A percentile compares a stretch with the other conserved stretches of the same genome.
phyloP scores from a whole-genome alignment of 2,888 invertebrate genomes.

The Agrochola lychnidis region DNA sequence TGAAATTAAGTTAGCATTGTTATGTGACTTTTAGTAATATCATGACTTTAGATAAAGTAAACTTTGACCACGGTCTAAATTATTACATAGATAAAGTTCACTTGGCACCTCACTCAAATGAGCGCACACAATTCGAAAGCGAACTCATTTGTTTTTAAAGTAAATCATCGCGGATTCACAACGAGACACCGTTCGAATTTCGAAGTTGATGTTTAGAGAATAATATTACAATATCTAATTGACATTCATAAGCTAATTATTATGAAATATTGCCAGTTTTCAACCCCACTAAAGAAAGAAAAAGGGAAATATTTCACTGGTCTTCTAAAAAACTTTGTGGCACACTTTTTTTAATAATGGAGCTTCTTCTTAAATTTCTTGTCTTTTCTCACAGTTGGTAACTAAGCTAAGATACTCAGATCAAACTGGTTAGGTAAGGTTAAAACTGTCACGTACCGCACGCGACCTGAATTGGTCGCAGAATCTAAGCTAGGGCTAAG shows the following conservation, averaged over 20 bases:
- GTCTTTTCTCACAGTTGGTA: too few relatives aligned
- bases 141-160: background rate
- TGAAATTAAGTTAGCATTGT: background rate
- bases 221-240: too few relatives aligned
- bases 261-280: slow-evolving; percentile 1
- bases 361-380: too few relatives aligned
- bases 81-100: background rate
- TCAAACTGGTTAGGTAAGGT: too few relatives aligned
- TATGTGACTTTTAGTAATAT: background rate
- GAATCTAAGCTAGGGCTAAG: too few relatives aligned
- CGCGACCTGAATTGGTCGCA: too few relatives aligned
- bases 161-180: background rate
- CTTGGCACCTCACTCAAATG: slow-evolving; percentile 9
- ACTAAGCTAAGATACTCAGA: too few relatives aligned
- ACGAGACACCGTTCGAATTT: background rate
- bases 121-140: background rate
- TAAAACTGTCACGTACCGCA: too few relatives aligned
- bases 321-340: background rate
- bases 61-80: background rate
- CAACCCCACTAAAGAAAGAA: background rate
- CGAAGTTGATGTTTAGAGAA: background rate
- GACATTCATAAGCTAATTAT: background rate
- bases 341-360: background rate
- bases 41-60: background rate
- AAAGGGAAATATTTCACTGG: background rate